Evolutionary conservation across 1,140 invertebrate species (phyloP), one percentile per base, ranked within the genome.

Genomic region (Ceratoteleas bidentatus): DNA sequence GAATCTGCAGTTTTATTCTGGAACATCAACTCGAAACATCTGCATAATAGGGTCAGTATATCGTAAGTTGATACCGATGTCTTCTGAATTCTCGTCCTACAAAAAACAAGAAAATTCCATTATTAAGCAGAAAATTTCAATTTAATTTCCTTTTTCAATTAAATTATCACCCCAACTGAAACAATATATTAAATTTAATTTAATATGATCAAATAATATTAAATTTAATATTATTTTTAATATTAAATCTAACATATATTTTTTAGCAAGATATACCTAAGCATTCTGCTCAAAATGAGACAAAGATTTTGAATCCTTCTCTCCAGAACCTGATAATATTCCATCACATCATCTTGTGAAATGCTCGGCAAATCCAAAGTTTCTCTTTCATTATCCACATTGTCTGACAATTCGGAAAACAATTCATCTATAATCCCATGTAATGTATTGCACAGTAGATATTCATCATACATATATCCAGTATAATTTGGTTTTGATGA

Each of bases 301-400:
- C 88, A 88, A 4, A 91, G 38, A 76, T 91, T 91, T 0, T 33
- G 60, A 54, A 90, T 87, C 77, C 90, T 84, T 49, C 69, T 78
- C 70, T 87, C 83, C 7, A 90, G 64, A 7, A 38, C 38, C 2
- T 73, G 54, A 54, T 87, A 90, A 53, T 85, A 87, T 14, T 87
- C 65, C 14, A 88, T 34, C 14, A 87, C 36, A 75, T 89, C 80
- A 6, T 86, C 77, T 15, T 88, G 64, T 0, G 83, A 58, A 53
- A 91, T 84, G 11, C 14, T 3, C 24, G 87, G 81, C 15, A 91
- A 77, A 38, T 88, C 83, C 7, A 90, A 68, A 8, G 24, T 43
- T 40, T 79, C 54, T 36, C 36, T 47, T 14, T 52, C 43, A 6
- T 40, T 8, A 50, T 66, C 40, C n/a, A n/a, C 74, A 32, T 64